phyloP scores from a whole-genome alignment of 1,140 invertebrate genomes.

The Macrobrachium rosenbergii region DNA sequence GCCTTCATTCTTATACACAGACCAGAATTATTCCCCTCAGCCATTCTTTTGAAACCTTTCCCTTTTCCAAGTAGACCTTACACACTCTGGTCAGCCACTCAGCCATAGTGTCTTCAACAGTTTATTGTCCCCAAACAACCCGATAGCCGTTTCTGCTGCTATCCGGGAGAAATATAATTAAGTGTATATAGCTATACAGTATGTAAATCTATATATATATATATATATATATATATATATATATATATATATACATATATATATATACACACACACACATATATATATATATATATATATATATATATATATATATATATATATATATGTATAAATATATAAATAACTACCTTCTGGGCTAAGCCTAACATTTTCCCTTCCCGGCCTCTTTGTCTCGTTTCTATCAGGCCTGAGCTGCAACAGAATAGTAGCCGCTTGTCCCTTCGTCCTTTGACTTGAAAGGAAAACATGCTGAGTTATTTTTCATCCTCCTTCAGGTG shows the following conservation, averaged over 20 bases:
- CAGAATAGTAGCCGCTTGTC: too few species aligned
- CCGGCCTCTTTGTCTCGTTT: too few species aligned
- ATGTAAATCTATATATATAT: slow-evolving; percentile 36
- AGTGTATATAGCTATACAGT: not conserved
- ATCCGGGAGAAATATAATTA: too few species aligned
- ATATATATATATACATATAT: slow-evolving; percentile 34
- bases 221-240: slow-evolving; percentile 43
- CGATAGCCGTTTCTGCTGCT: too few species aligned
- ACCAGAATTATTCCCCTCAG: too few species aligned
- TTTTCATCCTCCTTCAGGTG: slow-evolving; percentile 77
- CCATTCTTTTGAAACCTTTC: not conserved
- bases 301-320: slow-evolving; percentile 30
- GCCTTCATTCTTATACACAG: too few species aligned
- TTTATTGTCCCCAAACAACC: too few species aligned
- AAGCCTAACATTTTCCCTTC: too few species aligned
- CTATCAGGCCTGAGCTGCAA: too few species aligned
- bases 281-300: slow-evolving; percentile 41
- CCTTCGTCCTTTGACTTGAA: too few species aligned
- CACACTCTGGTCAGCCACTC: not conserved
- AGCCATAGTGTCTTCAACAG: too few species aligned
- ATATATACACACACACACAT: slow-evolving; percentile 43
- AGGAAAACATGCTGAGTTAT: not conserved
- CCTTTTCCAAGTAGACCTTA: not conserved
- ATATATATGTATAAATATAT: slow-evolving; percentile 1
- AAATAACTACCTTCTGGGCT: not conserved